Percentiles rank a stretch among this genome's conserved stretches.
These are phyloP conservation scores for Nymphalis c-album DNA, from an alignment of 2,888 invertebrate genomes.

Conservation along the genomic window DNA sequence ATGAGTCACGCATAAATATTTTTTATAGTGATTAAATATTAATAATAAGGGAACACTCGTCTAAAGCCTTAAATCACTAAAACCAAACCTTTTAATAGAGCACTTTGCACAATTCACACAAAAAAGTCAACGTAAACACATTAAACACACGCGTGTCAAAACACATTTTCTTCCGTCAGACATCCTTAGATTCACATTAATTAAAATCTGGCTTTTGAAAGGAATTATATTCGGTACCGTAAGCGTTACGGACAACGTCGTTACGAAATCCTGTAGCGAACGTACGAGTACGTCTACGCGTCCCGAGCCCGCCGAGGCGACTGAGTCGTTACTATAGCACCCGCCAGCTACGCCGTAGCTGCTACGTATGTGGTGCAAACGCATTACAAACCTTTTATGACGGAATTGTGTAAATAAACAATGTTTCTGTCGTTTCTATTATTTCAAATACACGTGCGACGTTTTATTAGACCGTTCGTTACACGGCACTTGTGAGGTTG, in stretches of 20 bases:
- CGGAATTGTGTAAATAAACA: slow-evolving; percentile 42
- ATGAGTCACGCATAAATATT: neutral
- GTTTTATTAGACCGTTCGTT: slow-evolving; percentile 21
- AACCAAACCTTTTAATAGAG: slow-evolving; percentile 13
- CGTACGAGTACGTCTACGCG: slow-evolving; percentile 72
- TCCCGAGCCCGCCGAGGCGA: slow-evolving; percentile 60
- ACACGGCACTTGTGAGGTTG: slow-evolving; percentile 19
- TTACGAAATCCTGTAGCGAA: slow-evolving; percentile 29
- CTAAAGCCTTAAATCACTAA: slow-evolving; percentile 11
- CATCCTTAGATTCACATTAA: slow-evolving; percentile 44
- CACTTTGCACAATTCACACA: slow-evolving; percentile 42
- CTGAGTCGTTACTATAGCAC: slow-evolving; percentile 76
- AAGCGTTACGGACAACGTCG: slow-evolving; percentile 23
- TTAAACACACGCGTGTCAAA: slow-evolving; percentile 39
- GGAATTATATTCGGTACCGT: slow-evolving; percentile 46
- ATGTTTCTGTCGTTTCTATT: slow-evolving; percentile 28
- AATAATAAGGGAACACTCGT: neutral
- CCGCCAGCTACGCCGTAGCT: slow-evolving; percentile 64
- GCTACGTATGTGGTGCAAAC: slow-evolving; percentile 47
- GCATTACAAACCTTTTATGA: slow-evolving; percentile 40
- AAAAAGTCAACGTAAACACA: slow-evolving; percentile 42
- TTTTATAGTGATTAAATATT: neutral
- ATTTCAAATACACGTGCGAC: slow-evolving; percentile 22
- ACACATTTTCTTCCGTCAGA: slow-evolving; percentile 6
- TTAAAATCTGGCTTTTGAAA: slow-evolving; percentile 41